A percentile compares a stretch with the other conserved stretches of the same genome.
phyloP scores from a whole-genome alignment of 1,140 invertebrate species.

The Drosophila guanche region DNA sequence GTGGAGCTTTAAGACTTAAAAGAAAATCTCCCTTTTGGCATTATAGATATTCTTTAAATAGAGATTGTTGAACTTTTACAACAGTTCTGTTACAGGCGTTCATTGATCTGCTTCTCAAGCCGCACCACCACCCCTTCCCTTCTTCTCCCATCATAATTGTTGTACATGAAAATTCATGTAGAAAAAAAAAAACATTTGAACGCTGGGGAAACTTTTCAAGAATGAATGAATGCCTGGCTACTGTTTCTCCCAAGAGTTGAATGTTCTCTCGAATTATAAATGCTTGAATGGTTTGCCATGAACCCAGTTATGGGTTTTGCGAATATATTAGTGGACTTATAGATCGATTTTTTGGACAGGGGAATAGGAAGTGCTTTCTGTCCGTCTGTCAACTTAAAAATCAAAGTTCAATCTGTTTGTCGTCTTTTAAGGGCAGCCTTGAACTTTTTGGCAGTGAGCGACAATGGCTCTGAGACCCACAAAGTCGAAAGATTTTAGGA shows the following conservation, averaged over 20 bases:
- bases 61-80: too few relatives aligned
- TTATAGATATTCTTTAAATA: neutral
- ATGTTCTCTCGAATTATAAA: neutral
- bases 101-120: too few relatives aligned
- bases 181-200: neutral
- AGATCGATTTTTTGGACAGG: constrained; percentile 6
- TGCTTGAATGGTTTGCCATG: too few relatives aligned
- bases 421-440: constrained; percentile 14
- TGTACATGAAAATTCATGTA: neutral
- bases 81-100: too few relatives aligned
- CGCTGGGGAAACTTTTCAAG: constrained; percentile 2
- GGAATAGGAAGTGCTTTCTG: constrained; percentile 29
- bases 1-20: neutral
- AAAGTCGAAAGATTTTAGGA: constrained; percentile 10
- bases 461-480: constrained; percentile 32
- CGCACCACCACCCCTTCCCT: too few relatives aligned
- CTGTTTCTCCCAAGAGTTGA: constrained; percentile 1
- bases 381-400: constrained; percentile 41
- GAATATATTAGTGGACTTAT: neutral
- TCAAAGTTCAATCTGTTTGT: constrained; percentile 44
- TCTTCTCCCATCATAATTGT: too few relatives aligned
- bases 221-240: constrained; percentile 3
- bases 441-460: constrained; percentile 39
- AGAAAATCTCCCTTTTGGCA: neutral
- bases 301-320: too few relatives aligned